phyloP scores from a whole-genome alignment of 1,140 invertebrate species.

The Polypedilum vanderplanki region DNA sequence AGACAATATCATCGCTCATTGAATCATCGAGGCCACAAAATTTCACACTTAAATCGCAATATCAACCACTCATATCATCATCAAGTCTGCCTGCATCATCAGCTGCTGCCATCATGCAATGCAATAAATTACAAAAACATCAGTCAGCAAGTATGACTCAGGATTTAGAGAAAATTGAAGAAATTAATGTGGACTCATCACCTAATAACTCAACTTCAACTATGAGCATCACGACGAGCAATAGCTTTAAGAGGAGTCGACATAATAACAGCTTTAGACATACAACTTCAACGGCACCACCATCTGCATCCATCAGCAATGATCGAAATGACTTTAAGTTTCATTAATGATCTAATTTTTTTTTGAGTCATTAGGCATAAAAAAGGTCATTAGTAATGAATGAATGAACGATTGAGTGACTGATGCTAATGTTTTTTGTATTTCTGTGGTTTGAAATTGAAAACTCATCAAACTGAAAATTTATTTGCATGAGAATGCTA shows the following conservation, averaged over 20 bases:
- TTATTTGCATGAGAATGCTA: too few relatives aligned
- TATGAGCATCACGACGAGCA: not conserved
- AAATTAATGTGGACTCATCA: slow-evolving; percentile 46
- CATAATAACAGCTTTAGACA: not conserved
- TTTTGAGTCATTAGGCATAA: not conserved
- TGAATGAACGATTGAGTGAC: not conserved
- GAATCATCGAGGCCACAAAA: slow-evolving; percentile 4
- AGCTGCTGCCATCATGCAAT: slow-evolving; percentile 33
- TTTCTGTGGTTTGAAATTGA: not conserved
- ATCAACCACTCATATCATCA: slow-evolving; percentile 27
- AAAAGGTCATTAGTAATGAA: not conserved
- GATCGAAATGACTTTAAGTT: not conserved
- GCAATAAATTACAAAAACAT: slow-evolving; percentile 52
- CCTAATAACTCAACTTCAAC: not conserved
- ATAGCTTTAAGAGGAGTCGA: not conserved
- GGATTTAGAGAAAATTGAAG: slow-evolving; percentile 64
- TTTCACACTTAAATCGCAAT: not conserved
- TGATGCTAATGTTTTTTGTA: not conserved
- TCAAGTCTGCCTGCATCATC: slow-evolving; percentile 33
- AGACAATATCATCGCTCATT: slow-evolving; percentile 32
- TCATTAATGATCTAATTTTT: not conserved
- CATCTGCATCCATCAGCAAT: not conserved
- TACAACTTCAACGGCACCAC: not conserved
- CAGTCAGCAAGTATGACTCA: slow-evolving; percentile 62
- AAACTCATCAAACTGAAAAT: too few relatives aligned